Base-by-base conservation (phyloP, 2,888 invertebrate genomes). In the Meiosimyza platycephala region DNA sequence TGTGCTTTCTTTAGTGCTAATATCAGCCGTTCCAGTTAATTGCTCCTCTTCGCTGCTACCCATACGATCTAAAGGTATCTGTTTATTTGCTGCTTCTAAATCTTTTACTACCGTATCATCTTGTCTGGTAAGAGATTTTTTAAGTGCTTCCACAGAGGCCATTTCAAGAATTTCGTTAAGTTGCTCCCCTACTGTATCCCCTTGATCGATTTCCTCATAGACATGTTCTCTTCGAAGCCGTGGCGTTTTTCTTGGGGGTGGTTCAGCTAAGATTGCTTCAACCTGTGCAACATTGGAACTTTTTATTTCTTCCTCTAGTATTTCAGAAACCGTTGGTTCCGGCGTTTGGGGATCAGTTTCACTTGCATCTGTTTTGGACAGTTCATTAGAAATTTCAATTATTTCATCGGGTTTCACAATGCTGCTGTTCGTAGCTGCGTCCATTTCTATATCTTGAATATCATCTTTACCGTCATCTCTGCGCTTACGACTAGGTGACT, bases 201-300 rank as follows among this genome's bases (percentile, higher is more conserved):
- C 60, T 28, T 80, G 82, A 6, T 89, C 90, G 76, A 91, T 91
- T 75, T 91, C 91, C 85, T 91, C 91, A 77, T 91, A 91, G 74
- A 91, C 90, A 80, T 91, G 91, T 76, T 91, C 91, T 78, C 90
- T 90, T 76, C 89, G 89, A 80, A 89, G 88, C 73, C 89, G 88
- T 6, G 88, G 87, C 0, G 85, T 76, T 76, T 85, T 88, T 76
- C 80, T 82, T 13, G 84, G 86, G 16, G 84, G 82, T 54, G 77
- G 74, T 16, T 69, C 60, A 28, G 22, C 33, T 13, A 13, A 6
- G 51, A 15, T 28, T 9, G 75, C 73, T 16, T 69, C 65, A 9
- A 67, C 72, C 51, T 65, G 67, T 15, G 65, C 66, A 1, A 28
- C 63, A 22, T 80, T 77, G 71, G 22, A 69, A 18, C 28, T 65